These are phyloP conservation scores for Rhingia campestris DNA, from an alignment of 2,888 invertebrate species.

Conservation along the genomic window DNA sequence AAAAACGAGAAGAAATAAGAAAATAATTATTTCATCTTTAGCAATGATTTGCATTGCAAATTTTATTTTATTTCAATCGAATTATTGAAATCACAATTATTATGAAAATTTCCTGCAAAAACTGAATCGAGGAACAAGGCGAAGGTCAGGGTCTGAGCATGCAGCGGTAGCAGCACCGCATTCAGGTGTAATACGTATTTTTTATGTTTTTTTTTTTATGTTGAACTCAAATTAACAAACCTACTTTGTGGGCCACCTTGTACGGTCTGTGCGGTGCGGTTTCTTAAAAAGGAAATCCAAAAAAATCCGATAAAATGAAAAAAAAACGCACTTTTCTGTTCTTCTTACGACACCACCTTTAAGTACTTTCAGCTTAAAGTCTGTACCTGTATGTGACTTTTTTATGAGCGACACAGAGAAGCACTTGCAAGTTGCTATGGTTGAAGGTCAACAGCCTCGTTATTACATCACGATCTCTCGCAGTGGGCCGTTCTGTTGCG, in stretches of 20 bases:
- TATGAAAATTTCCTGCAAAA: slow-evolving; percentile 48
- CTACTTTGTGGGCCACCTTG: slow-evolving; percentile 53
- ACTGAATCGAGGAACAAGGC: slow-evolving; percentile 65
- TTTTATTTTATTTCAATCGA: slow-evolving; percentile 12
- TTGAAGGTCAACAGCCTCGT: slow-evolving; percentile 64
- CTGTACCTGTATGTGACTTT: background rate
- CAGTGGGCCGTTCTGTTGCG: slow-evolving; percentile 33
- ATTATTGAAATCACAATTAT: slow-evolving; percentile 36
- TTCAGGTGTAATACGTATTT: slow-evolving; percentile 24
- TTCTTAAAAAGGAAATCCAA: slow-evolving; percentile 36
- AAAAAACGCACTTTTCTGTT: slow-evolving; percentile 8
- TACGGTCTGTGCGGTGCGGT: slow-evolving; percentile 22
- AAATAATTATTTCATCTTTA: slow-evolving; percentile 22
- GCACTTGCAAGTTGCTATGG: slow-evolving; percentile 17
- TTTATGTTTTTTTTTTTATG: too few species aligned
- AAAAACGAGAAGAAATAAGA: background rate
- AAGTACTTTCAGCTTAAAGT: slow-evolving; percentile 12
- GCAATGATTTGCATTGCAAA: slow-evolving; percentile 23
- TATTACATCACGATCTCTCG: slow-evolving; percentile 47
- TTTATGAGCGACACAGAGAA: slow-evolving; percentile 1
- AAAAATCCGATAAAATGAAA: slow-evolving; percentile 2
- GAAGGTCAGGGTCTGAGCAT: slow-evolving; percentile 57
- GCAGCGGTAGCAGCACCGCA: slow-evolving; percentile 1
- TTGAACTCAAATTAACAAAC: slow-evolving; percentile 24
- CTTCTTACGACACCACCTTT: background rate